phyloP scores from a whole-genome alignment of 2,113 vertebrate species.

The Tupaia tana region DNA sequence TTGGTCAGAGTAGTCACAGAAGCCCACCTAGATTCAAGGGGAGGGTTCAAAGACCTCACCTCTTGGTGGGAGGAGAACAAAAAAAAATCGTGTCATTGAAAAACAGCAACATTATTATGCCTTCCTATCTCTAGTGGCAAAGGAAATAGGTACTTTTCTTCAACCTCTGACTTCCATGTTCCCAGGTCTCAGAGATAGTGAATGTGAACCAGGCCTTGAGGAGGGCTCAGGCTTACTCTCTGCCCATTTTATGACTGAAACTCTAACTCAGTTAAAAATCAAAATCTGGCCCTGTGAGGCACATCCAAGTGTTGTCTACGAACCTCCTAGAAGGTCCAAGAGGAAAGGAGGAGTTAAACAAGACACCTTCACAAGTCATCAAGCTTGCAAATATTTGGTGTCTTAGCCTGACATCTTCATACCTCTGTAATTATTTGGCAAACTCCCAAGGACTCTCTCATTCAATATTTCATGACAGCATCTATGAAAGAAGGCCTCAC shows the following conservation, averaged over 20 bases:
- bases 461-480: neutral
- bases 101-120: neutral
- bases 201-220: accelerated
- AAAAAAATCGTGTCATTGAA: neutral
- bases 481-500: neutral
- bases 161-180: neutral
- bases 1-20: neutral
- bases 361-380: neutral
- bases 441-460: neutral
- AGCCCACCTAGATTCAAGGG: neutral
- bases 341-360: neutral
- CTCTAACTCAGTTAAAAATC: neutral
- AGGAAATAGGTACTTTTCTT: neutral
- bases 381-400: neutral
- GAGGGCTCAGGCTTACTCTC: neutral
- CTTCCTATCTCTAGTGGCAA: neutral
- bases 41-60: neutral
- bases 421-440: neutral
- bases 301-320: neutral
- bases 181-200: neutral
- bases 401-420: neutral
- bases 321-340: neutral
- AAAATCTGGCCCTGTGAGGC: neutral
- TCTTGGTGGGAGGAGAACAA: neutral
- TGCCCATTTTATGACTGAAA: neutral